phyloP scores from a whole-genome alignment of 2,113 vertebrate genomes.

The Ia io region DNA sequence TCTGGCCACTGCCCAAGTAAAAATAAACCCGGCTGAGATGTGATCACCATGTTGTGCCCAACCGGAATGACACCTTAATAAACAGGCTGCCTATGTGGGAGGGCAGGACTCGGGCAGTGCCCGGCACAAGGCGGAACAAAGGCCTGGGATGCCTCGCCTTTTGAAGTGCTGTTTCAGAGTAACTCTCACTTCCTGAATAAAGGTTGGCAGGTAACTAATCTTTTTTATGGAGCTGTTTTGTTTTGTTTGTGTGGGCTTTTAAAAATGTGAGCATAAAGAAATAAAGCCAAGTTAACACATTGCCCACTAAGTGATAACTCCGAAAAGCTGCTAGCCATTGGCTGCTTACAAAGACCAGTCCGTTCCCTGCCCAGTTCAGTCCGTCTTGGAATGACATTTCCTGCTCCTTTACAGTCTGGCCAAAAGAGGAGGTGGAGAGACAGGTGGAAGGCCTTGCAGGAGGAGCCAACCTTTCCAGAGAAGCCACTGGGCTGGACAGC shows the following conservation, averaged over 20 bases:
- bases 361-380: rapidly evolving
- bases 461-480: not conserved
- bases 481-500: not conserved
- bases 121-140: not conserved
- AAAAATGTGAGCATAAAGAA: not conserved
- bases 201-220: slow-evolving; percentile 49
- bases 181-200: slow-evolving; percentile 57
- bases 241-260: slow-evolving; percentile 14
- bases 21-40: not conserved
- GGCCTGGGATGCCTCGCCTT: not conserved
- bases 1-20: not conserved
- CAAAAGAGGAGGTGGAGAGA: not conserved
- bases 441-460: not conserved
- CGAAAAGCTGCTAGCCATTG: not conserved
- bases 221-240: slow-evolving; percentile 38
- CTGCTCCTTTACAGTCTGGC: not conserved
- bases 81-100: not conserved
- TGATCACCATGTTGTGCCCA: not conserved
- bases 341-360: not conserved
- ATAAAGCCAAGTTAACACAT: not conserved
- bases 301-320: not conserved
- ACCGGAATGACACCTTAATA: not conserved
- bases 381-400: not conserved
- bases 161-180: slow-evolving; percentile 41
- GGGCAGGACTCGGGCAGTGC: rapidly evolving